Evolutionary conservation across 35 echinoderm and acorn worm genomes (phyloP).

Genomic region (Eucidaris tribuloides): DNA sequence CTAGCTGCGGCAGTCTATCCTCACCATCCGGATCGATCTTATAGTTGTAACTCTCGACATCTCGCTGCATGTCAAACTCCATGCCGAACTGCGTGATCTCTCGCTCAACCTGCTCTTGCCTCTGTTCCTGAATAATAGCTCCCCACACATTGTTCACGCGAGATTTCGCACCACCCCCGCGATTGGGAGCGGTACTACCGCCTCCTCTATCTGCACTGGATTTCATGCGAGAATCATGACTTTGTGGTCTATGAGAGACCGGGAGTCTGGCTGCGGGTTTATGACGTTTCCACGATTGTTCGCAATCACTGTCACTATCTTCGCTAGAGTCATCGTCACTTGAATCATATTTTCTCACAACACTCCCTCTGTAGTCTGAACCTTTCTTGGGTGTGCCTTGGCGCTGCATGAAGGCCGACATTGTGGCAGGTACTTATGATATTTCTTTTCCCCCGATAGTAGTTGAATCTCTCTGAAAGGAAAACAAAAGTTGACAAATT

Average conservation of each 20-base stretch:
- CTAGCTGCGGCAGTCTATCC: too few species aligned
- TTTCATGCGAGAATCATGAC: neutral
- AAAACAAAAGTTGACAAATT: too few species aligned
- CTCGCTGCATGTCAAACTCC: slow-evolving; percentile 34
- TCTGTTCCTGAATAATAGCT: slow-evolving; percentile 64
- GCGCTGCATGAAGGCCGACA: slow-evolving; percentile 31
- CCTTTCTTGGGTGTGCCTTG: neutral
- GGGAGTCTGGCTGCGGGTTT: neutral
- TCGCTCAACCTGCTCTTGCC: slow-evolving; percentile 48
- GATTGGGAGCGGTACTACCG: neutral
- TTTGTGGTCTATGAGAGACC: neutral
- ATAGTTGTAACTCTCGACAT: slow-evolving; percentile 83
- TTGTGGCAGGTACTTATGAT: too few species aligned
- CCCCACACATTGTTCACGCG: slow-evolving; percentile 90
- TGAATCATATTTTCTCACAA: neutral
- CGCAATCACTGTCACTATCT: slow-evolving; percentile 50
- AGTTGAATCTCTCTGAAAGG: too few species aligned
- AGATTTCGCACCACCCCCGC: slow-evolving; percentile 3
- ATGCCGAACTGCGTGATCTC: slow-evolving; percentile 68
- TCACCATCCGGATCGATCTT: slow-evolving; percentile 22
- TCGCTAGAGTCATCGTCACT: slow-evolving; percentile 18
- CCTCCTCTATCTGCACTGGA: neutral
- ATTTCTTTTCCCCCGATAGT: too few species aligned
- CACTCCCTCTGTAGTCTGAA: neutral
- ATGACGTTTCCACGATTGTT: slow-evolving; percentile 44